A percentile compares a stretch with the other conserved stretches of the same genome.
These are phyloP conservation scores for Drosophila maculinotata DNA, from an alignment of 2,888 invertebrate species.

Conservation along the genomic window DNA sequence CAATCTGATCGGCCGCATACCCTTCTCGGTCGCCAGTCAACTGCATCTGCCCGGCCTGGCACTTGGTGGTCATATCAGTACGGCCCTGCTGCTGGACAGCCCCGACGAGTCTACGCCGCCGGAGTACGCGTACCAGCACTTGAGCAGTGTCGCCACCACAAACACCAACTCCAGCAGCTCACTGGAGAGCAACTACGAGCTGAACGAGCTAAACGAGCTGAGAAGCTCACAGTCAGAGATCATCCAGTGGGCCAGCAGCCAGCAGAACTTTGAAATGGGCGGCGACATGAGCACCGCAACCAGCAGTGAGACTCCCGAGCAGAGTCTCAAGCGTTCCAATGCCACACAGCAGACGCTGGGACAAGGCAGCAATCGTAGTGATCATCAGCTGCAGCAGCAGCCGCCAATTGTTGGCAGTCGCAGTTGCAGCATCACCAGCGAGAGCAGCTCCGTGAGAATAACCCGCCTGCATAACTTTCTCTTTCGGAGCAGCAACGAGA, in stretches of 20 bases:
- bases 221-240: constrained; percentile 73
- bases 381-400: constrained; percentile 41
- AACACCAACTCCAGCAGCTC: constrained; percentile 82
- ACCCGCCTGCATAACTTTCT: constrained; percentile 83
- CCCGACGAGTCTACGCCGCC: constrained; percentile 83
- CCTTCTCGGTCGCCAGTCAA: constrained; percentile 60
- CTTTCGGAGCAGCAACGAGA: constrained; percentile 83
- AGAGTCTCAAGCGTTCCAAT: constrained; percentile 13
- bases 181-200: constrained; percentile 78
- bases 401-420: constrained; percentile 63
- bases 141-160: constrained; percentile 81
- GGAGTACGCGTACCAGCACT: constrained; percentile 81
- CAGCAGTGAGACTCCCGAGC: constrained; percentile 35
- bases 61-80: constrained; percentile 78
- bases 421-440: constrained; percentile 81
- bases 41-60: constrained; percentile 62
- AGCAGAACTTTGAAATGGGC: constrained; percentile 77
- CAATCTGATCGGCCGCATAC: constrained; percentile 42
- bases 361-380: constrained; percentile 66
- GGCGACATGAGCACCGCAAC: constrained; percentile 77
- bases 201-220: constrained; percentile 49
- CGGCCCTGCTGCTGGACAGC: constrained; percentile 81
- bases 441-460: constrained; percentile 78
- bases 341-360: constrained; percentile 36
- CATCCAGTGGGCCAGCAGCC: constrained; percentile 75